Base-by-base conservation (phyloP, 2,888 invertebrate species). In the Drosophila nigritarsus region DNA sequence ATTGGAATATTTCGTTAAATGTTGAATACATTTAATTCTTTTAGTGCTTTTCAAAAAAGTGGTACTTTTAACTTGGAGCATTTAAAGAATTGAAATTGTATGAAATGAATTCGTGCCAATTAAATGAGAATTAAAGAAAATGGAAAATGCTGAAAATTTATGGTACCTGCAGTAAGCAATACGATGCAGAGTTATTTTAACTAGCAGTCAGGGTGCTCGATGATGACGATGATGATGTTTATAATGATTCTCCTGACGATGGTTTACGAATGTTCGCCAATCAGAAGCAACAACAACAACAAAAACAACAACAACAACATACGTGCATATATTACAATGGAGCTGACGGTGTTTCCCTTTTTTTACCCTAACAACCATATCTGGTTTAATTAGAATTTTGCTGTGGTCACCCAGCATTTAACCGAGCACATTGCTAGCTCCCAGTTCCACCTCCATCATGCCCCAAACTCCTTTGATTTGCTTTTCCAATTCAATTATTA, bases 381-480 rank as follows among this genome's bases (percentile, higher is more conserved):
- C 86, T 83, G 83, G 86, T 80, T 86, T 86, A 86, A 86, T 86
- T 86, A 88, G 86, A 88, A 88, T 86, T 86, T 86, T 82, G 75
- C 85, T 86, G 85, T 80, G 86, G 88, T 83, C 88, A 86, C 74
- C 79, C 62, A 80, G 75, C 83, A 82, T 85, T 83, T 72, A 85
- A 75, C 77, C 80, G 59, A 67, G 56, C 67, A 18, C 60, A 56
- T 48, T 11, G 54, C 34, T 11, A 15, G 24, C 24, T 54, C 63
- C 40, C 5, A 2, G 8, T 11, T 34, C 53, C 38, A 36, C 32
- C n/a, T 8, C n/a, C 27, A 13, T 0, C 27, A 20, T 11, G 15
- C 9, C 15, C 24, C 24, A 18, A 20, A 55, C 32, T 36, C 38
- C 66, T 64, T 55, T 72, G 80, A 62, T 78, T 77, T 65, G 74